Evolutionary conservation across 2,888 invertebrate species (phyloP).

Genomic region (Dione vanillae): DNA sequence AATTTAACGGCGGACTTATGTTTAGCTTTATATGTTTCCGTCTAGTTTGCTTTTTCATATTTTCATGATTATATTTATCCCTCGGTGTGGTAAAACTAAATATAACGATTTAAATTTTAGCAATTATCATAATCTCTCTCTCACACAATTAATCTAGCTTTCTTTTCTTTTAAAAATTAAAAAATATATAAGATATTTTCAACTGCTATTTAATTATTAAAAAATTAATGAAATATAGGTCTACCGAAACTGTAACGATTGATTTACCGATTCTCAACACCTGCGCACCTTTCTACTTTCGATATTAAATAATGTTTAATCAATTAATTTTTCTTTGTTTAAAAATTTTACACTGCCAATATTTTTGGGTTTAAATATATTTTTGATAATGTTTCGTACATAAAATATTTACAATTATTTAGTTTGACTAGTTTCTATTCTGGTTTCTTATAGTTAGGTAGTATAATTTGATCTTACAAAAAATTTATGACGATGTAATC

Average conservation of each 20-base stretch:
- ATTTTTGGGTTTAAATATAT: not conserved
- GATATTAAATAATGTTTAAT: constrained; percentile 11
- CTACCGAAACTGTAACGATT: not conserved
- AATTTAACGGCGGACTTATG: constrained; percentile 27
- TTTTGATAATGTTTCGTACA: not conserved
- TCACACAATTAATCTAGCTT: no score
- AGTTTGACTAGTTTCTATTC: no score
- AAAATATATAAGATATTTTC: not conserved
- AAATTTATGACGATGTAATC: no score
- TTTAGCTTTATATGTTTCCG: constrained; percentile 6
- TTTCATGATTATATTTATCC: no score
- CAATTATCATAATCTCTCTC: no score
- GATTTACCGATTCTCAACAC: constrained; percentile 19
- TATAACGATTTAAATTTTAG: no score
- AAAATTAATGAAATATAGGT: not conserved
- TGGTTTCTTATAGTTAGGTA: no score
- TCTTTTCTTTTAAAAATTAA: no score
- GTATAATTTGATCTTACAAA: no score
- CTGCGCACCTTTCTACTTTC: constrained; percentile 9
- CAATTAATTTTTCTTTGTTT: constrained; percentile 10
- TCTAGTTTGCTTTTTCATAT: not conserved
- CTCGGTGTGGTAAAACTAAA: no score
- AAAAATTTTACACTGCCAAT: not conserved
- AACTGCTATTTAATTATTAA: not conserved
- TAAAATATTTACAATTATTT: no score